Percentiles rank a stretch among this genome's conserved stretches.
phyloP scores from a whole-genome alignment of 1,140 invertebrate species.

The Caenorhabditis tropicalis region DNA sequence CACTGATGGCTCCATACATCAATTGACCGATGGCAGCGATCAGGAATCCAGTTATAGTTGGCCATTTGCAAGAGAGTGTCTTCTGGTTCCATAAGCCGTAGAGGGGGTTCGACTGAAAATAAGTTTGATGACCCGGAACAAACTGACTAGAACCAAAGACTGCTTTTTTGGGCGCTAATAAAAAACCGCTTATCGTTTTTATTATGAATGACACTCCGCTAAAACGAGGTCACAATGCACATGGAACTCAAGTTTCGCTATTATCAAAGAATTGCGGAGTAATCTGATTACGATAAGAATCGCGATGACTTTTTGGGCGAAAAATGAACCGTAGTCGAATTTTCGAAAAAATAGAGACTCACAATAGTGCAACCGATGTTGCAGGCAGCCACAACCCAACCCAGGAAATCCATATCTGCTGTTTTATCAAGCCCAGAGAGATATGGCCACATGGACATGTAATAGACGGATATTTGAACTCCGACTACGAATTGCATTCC shows the following conservation, averaged over 20 bases:
- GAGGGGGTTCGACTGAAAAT: constrained; percentile 50
- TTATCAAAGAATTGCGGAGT: neutral
- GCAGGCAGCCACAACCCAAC: constrained; percentile 55
- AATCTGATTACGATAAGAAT: neutral
- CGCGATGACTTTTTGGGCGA: neutral
- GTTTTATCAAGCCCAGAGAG: constrained; percentile 52
- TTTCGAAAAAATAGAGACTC: neutral
- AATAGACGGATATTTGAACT: constrained; percentile 55
- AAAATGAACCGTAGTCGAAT: too few relatives aligned
- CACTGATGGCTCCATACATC: constrained; percentile 46
- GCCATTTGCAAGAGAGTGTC: constrained; percentile 47
- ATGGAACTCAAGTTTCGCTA: neutral
- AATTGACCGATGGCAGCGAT: constrained; percentile 46
- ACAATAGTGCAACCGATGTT: constrained; percentile 44
- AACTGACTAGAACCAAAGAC: neutral
- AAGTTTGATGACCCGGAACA: neutral
- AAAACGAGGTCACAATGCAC: neutral
- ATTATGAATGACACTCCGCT: neutral
- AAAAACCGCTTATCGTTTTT: neutral
- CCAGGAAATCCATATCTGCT: constrained; percentile 56
- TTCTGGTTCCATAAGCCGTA: constrained; percentile 59
- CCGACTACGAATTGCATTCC: constrained; percentile 48
- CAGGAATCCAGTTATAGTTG: constrained; percentile 48
- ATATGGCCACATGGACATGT: constrained; percentile 58
- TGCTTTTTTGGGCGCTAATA: neutral